phyloP scores from a whole-genome alignment of 2,888 invertebrate genomes.

The Helobdella robusta region DNA sequence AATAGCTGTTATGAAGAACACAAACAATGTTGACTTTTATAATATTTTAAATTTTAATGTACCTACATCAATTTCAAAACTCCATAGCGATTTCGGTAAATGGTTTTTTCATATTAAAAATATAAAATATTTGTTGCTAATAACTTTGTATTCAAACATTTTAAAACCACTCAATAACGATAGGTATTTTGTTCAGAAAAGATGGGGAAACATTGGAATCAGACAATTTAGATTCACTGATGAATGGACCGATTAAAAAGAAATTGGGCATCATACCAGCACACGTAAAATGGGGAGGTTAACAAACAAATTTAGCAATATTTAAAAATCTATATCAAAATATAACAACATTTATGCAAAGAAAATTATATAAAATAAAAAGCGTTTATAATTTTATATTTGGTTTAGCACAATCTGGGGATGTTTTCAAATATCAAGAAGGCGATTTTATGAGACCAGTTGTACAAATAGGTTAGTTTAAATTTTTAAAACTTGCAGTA shows the following conservation, averaged over 20 bases:
- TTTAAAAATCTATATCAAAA: not conserved
- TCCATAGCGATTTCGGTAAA: not conserved
- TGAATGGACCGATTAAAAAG: conserved; percentile 35
- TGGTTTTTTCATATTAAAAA: too few species aligned
- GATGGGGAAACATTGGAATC: not conserved
- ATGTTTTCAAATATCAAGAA: conserved; percentile 32
- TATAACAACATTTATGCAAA: not conserved
- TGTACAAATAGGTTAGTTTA: conserved; percentile 30
- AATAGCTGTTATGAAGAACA: conserved; percentile 25
- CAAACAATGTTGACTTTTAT: conserved; percentile 36
- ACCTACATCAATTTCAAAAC: not conserved
- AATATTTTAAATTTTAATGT: conserved; percentile 34
- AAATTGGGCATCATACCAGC: conserved; percentile 34
- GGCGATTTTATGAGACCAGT: conserved; percentile 37
- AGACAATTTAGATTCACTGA: conserved; percentile 28
- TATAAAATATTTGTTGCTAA: too few species aligned
- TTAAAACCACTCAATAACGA: not conserved
- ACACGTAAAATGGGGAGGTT: conserved; percentile 34
- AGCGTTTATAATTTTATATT: not conserved
- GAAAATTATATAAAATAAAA: not conserved
- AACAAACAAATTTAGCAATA: not conserved
- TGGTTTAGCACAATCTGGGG: conserved; percentile 30
- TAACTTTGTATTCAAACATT: not conserved
- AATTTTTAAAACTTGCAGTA: too few species aligned
- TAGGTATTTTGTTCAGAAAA: not conserved